Percentiles rank a stretch among this genome's conserved stretches.
These are phyloP conservation scores for Proisotoma minuta DNA, from an alignment of 2,888 invertebrate species.

Conservation along the genomic window DNA sequence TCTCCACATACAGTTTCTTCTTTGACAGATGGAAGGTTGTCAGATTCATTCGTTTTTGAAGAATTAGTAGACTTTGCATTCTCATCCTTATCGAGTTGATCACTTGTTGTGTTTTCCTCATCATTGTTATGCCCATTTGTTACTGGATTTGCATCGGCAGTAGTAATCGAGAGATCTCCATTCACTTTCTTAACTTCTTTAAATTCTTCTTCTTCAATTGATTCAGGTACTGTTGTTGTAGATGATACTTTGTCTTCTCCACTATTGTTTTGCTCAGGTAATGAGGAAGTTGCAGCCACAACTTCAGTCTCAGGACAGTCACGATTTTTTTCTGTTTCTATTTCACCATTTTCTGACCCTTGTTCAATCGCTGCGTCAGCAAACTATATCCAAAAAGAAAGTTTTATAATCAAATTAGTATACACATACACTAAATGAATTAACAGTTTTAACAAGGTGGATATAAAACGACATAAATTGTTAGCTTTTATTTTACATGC, in stretches of 20 bases:
- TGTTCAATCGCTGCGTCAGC: slow-evolving; percentile 37
- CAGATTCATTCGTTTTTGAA: too few species aligned
- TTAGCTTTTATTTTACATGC: too few species aligned
- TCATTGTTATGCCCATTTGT: slow-evolving; percentile 5
- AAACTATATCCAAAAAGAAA: too few species aligned
- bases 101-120: too few species aligned
- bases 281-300: slow-evolving; percentile 20
- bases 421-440: not conserved
- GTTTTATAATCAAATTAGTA: too few species aligned
- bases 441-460: not conserved
- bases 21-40: too few species aligned
- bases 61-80: too few species aligned
- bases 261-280: not conserved
- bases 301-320: slow-evolving; percentile 41
- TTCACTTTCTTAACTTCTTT: not conserved
- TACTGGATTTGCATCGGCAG: too few species aligned
- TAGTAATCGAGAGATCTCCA: not conserved
- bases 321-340: slow-evolving; percentile 34
- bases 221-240: slow-evolving; percentile 28
- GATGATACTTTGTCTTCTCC: not conserved
- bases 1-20: too few species aligned
- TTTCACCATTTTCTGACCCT: slow-evolving; percentile 16
- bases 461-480: not conserved
- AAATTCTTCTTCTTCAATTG: too few species aligned
- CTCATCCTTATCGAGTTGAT: too few species aligned